Evolutionary conservation across 1,140 invertebrate genomes (phyloP), one percentile per base, ranked within the genome.

Genomic region (Samia ricini): DNA sequence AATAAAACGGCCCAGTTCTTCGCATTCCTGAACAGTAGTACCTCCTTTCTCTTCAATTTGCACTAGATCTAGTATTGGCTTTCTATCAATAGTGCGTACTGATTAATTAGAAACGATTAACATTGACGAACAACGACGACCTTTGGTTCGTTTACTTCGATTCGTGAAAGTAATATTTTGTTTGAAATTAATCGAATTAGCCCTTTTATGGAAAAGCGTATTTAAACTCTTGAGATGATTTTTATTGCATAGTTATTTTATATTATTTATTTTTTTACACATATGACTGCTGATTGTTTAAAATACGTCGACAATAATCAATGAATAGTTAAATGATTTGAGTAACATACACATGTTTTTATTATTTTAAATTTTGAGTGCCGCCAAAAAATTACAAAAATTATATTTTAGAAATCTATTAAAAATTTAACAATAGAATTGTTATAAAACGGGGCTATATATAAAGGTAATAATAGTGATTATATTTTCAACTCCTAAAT

Each of bases 41-140:
- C 58, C 76, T 71, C 85, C 86, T 87, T 89, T 89, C 86, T 89
- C 86, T 81, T 80, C 73, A 75, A 79, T 77, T 76, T 69, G 66
- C 76, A 76, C 76, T 76, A 76, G 75, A 85, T 83, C 74, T 71
- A 70, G 68, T 77, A 83, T 81, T 72, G 61, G 81, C 86, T 89
- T 89, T 89, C 86, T 89, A 86, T 68, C 67, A 66, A 72, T 79
- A 84, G 84, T 88, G 79, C 81, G 81, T 83, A 83, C 77, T 83
- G 83, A 89, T 89, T 89, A 89, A 89, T 89, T 88, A 86, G 77
- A 77, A 76, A 79, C 84, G 86, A 89, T 89, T 83, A 77, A 66
- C 72, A 78, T 76, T 68, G 69, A 75, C 70, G 72, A 72, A 42
- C 68, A 50, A n/a, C n/a, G n/a, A n/a, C 61, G 68, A 74, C 69